Conservation (phyloP, 2,797 vertebrate genomes). For the Parauchenoglanis ngamensis region DNA sequence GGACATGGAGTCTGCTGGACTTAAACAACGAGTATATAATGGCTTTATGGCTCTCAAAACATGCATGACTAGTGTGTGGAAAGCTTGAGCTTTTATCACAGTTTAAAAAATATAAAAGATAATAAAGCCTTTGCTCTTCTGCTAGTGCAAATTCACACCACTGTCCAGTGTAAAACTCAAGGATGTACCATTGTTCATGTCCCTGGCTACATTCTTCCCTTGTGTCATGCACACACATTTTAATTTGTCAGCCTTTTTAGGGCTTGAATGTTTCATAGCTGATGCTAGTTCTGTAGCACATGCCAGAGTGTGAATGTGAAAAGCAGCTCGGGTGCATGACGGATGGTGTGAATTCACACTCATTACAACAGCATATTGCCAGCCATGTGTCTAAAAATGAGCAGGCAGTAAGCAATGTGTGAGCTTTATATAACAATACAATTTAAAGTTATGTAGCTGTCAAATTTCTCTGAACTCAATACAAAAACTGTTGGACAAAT, state of each 20-base stretch:
- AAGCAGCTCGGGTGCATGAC: slow-evolving; percentile 12
- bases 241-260: slow-evolving; percentile 9
- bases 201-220: not conserved
- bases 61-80: not conserved
- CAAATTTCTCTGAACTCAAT: not conserved
- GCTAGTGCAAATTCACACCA: no score
- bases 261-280: slow-evolving; percentile 19
- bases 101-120: not conserved
- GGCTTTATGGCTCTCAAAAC: slow-evolving; percentile 17
- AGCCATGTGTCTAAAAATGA: not conserved
- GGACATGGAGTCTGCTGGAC: slow-evolving; percentile 7
- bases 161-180: not conserved
- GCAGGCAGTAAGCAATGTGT: not conserved
- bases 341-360: slow-evolving; percentile 40
- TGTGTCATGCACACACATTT: slow-evolving; percentile 12
- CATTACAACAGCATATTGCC: slow-evolving; percentile 17
- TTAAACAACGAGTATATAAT: slow-evolving; percentile 48
- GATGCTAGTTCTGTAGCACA: slow-evolving; percentile 10
- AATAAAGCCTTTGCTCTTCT: not conserved
- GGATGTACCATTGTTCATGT: not conserved
- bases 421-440: not conserved
- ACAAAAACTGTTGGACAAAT: not conserved
- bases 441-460: not conserved
- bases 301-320: slow-evolving; percentile 15
- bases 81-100: not conserved